phyloP scores from a whole-genome alignment of 2,888 invertebrate species.

The Aleiodes leptofemur region DNA sequence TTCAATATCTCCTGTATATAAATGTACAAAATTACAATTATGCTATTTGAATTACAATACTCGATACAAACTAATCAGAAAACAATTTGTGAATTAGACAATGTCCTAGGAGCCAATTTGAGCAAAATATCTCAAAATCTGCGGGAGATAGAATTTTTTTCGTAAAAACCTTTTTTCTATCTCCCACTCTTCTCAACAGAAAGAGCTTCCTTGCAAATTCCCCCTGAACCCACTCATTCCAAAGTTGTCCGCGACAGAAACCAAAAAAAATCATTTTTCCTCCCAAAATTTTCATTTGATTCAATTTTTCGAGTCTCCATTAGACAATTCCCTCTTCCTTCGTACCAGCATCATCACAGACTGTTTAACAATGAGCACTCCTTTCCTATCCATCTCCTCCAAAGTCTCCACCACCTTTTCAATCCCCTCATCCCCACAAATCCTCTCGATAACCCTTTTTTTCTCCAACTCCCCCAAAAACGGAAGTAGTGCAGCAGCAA shows the following conservation, averaged over 20 bases:
- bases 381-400: constrained; percentile 56
- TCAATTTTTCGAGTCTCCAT: neutral
- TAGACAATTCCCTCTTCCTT: neutral
- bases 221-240: neutral
- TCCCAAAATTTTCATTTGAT: neutral
- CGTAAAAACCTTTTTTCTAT: too few relatives aligned
- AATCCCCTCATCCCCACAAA: neutral
- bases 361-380: constrained; percentile 62
- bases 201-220: too few relatives aligned
- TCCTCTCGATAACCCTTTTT: constrained; percentile 50
- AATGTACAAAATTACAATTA: constrained; percentile 25
- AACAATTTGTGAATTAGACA: neutral
- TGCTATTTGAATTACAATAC: neutral
- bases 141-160: too few relatives aligned
- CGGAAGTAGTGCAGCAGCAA: constrained; percentile 65
- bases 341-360: constrained; percentile 55
- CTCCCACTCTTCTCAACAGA: too few relatives aligned
- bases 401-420: constrained; percentile 54
- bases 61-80: neutral
- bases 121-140: too few relatives aligned
- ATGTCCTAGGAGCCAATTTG: too few relatives aligned
- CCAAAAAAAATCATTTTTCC: constrained; percentile 24
- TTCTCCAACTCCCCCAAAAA: constrained; percentile 61
- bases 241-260: neutral
- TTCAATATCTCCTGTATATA: constrained; percentile 21